Conservation (phyloP, 2,888 invertebrate genomes). For the Eristalinus sepulchralis region DNA sequence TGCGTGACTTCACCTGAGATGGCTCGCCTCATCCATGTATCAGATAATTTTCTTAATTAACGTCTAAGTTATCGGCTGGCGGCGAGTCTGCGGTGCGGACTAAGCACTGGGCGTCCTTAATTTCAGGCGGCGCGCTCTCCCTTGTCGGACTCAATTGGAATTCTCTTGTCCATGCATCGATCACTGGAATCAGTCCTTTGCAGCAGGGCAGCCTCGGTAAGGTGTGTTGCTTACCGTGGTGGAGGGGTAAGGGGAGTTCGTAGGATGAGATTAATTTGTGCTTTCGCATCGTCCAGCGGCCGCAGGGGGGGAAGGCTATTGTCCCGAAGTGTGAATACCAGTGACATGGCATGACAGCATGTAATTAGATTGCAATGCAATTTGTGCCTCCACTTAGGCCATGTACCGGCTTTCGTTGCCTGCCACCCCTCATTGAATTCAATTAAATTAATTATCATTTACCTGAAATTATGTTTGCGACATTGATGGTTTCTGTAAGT, state of each 20-base stretch:
- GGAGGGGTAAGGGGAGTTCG: not conserved
- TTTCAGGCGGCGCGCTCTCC: constrained; percentile 42
- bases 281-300: not conserved
- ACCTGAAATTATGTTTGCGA: constrained; percentile 54
- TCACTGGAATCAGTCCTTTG: constrained; percentile 20
- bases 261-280: not conserved
- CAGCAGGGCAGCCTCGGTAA: not conserved
- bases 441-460: constrained; percentile 66
- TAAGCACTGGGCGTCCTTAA: constrained; percentile 36
- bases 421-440: constrained; percentile 36
- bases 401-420: constrained; percentile 17
- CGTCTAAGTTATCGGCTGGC: constrained; percentile 58
- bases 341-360: constrained; percentile 29
- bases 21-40: constrained; percentile 11
- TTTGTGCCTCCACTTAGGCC: constrained; percentile 19
- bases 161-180: constrained; percentile 50
- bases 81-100: not conserved
- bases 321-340: constrained; percentile 46
- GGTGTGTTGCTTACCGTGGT: no score
- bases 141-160: constrained; percentile 38
- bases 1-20: constrained; percentile 53
- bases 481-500: constrained; percentile 52
- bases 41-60: constrained; percentile 70
- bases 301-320: not conserved
- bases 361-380: constrained; percentile 52